Evolutionary conservation across 2,888 invertebrate species (phyloP).

Genomic region (Galerucella pusilla): DNA sequence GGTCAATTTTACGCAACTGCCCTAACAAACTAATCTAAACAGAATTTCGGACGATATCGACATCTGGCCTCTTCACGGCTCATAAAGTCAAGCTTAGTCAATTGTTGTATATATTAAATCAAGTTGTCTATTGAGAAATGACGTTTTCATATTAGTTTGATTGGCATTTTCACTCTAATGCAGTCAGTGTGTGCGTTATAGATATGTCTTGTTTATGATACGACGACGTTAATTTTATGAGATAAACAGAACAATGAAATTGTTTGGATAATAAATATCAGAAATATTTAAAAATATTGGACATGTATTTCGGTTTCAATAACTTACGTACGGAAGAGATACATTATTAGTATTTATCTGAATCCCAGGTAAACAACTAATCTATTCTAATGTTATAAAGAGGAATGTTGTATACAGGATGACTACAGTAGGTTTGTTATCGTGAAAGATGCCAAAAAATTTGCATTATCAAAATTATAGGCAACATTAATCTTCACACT

Average conservation of each 20-base stretch:
- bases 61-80: constrained; percentile 62
- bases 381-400: too few species aligned
- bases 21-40: constrained; percentile 52
- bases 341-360: too few species aligned
- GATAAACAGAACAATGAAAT: background rate
- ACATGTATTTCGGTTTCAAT: too few species aligned
- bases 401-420: too few species aligned
- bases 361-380: too few species aligned
- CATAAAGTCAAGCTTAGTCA: constrained; percentile 52
- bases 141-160: constrained; percentile 62
- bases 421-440: too few species aligned
- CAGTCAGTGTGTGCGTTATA: constrained; percentile 55
- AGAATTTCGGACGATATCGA: constrained; percentile 57
- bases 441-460: too few species aligned
- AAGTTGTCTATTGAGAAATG: constrained; percentile 57
- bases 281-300: background rate
- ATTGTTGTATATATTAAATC: constrained; percentile 60
- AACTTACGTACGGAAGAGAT: too few species aligned
- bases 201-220: constrained; percentile 56
- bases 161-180: constrained; percentile 56
- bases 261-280: background rate
- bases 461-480: too few species aligned
- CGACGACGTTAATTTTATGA: constrained; percentile 30
- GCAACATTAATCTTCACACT: too few species aligned
- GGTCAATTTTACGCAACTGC: constrained; percentile 60